Base-by-base conservation (phyloP, 2,888 invertebrate species). In the Arge pagana region DNA sequence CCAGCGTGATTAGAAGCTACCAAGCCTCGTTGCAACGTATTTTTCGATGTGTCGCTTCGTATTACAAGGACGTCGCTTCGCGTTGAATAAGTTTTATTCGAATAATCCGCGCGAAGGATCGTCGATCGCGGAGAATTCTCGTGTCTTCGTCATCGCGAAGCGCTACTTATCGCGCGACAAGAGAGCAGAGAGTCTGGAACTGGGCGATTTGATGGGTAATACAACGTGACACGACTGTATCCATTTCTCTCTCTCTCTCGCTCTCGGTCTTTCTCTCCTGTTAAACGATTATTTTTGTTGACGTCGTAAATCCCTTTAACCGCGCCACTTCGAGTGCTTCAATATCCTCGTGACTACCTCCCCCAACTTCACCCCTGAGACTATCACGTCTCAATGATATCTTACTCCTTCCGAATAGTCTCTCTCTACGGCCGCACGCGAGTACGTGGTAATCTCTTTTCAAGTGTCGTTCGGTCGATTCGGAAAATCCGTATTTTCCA, bases 231-330 rank as follows among this genome's bases (percentile, higher is more conserved):
- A 33, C 31, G 45, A 45, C 19, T 18, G 45, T 41, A 19, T 21
- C 41, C 21, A 15, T 41, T 31, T 15, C 16, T 24, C 26, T 19
- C 13, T 11, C 23, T 37, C 37, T 15, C n/a, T 36, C 2, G 21
- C 41, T 31, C 8, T 21, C 39, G 24, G 11, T 41, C 37, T 30
- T 18, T 41, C 50, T 41, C 36, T 43, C 36, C 45, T 50, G 63
- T 65, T 65, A 64, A 66, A 65, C 65, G 65, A 64, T 65, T 64
- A 65, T 65, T 65, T 65, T 65, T 65, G 65, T 65, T 65, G 65
- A 63, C 64, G 66, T 66, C 65, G 61, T 65, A 65, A 65, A 65
- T 65, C 61, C 64, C 64, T 64, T 65, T 60, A 64, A 65, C 66
- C 56, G 60, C 57, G 57, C 58, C 64, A 64, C 63, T 66, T 60